Base-by-base conservation (phyloP, 2,113 vertebrate genomes). In the Pygoscelis antarcticus region DNA sequence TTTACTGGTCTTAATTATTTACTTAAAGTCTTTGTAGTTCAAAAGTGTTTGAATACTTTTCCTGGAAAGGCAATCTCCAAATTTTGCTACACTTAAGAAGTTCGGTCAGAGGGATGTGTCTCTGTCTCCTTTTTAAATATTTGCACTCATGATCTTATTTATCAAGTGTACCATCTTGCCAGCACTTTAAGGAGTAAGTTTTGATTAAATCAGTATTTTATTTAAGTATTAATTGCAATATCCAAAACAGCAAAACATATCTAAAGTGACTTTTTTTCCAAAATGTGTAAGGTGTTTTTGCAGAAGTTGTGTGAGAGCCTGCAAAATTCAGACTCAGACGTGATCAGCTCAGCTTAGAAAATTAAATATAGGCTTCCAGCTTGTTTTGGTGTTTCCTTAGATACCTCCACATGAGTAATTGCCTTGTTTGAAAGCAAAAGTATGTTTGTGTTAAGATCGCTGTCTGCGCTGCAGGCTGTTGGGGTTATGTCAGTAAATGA, bases 1-100 rank as follows among this genome's bases (percentile, higher is more conserved):
- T 93, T 95, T 90, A 89, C 79, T 93, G 72, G 65, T 42, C 82
- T 87, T 90, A 83, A 79, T 88, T 93, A 92, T 89, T 92, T 86
- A 34, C n/a, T 78, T 89, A 70, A 91, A 62, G 20, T 82, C 79
- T 86, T 87, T 85, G 52, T 82, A 84, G 75, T 95, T 94, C 42
- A 57, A 82, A 86, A 94, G 71, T 29, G 13, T 86, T 92, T 51
- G 30, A 79, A 70, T 75, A 64, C 16, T 71, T 71, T 82, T 81
- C 69, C 71, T 64, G 27, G 65, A 58, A 91, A 84, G 44, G 20
- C 38, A 72, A 32, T 92, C 65, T 93, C 49, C 42, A 89, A 86
- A 54, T 83, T 68, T n/a, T 1, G 1, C 69, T 86, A 51, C 4
- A 13, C 38, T 75, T n/a, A 23, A 69, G 18, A 57, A 71, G 25